phyloP scores from a whole-genome alignment of 2,888 invertebrate species.

The Scotopteryx bipunctaria region DNA sequence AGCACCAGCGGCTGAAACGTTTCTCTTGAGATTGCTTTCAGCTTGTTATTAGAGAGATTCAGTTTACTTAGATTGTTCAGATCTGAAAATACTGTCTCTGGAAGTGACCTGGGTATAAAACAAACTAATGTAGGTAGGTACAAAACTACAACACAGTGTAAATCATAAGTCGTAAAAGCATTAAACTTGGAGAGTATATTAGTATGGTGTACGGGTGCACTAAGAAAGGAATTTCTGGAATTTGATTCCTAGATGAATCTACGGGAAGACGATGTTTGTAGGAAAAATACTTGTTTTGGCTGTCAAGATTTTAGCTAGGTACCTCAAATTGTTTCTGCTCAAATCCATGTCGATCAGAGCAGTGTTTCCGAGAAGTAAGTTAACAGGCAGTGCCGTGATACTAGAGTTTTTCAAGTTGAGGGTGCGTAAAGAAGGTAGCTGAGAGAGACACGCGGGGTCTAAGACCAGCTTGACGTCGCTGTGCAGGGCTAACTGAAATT shows the following conservation, averaged over 20 bases:
- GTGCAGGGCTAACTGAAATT: background rate
- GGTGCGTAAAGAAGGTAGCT: background rate
- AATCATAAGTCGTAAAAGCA: background rate
- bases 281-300: no score
- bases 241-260: no score
- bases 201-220: no score
- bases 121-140: background rate
- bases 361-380: background rate
- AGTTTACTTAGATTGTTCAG: background rate
- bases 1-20: background rate
- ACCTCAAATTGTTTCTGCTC: conserved; percentile 7
- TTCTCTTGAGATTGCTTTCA: background rate
- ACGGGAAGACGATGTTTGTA: no score
- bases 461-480: background rate
- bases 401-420: background rate
- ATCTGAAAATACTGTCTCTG: background rate
- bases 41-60: background rate
- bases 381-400: background rate
- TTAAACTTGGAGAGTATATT: no score
- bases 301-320: no score
- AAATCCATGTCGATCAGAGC: background rate
- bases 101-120: background rate
- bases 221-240: no score
- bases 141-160: background rate
- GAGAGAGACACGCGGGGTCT: background rate